These are phyloP conservation scores for Ormyrus nitidulus DNA, from an alignment of 2,888 invertebrate genomes.

Conservation along the genomic window DNA sequence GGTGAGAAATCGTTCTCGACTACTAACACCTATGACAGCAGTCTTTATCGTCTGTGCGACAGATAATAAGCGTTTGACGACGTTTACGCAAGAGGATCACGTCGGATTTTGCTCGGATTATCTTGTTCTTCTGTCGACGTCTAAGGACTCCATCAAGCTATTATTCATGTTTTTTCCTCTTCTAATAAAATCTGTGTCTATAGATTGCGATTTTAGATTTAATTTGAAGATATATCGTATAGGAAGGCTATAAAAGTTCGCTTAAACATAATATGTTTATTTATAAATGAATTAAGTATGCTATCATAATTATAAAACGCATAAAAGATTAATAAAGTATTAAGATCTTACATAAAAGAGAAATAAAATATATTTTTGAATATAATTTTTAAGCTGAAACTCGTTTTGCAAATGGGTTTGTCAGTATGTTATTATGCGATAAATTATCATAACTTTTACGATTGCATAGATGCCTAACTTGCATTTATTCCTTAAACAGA, in stretches of 20 bases:
- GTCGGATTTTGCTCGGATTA: conserved; percentile 72
- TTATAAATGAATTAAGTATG: conserved; percentile 3
- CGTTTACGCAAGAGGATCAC: conserved; percentile 72
- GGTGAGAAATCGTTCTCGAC: conserved; percentile 68
- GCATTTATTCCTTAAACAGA: no score
- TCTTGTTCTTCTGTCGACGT: conserved; percentile 61
- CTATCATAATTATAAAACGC: not conserved
- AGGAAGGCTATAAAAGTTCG: no score
- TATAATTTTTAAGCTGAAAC: conserved; percentile 17
- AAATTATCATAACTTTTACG: conserved; percentile 26
- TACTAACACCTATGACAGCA: conserved; percentile 55
- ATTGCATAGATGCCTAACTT: not conserved
- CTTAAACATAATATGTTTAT: not conserved
- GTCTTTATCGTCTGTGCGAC: conserved; percentile 68
- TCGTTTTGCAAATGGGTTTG: conserved; percentile 13
- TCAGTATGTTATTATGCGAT: conserved; percentile 14
- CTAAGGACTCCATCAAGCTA: not conserved
- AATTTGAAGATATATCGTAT: no score
- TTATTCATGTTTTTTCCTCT: not conserved
- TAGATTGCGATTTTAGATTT: no score
- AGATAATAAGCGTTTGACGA: conserved; percentile 69
- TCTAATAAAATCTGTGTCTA: no score
- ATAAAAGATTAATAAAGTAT: no score
- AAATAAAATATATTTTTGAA: conserved; percentile 14
- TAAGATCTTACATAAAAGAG: no score